Base-by-base conservation (phyloP, 2,888 invertebrate species). In the Sturmia bella region DNA sequence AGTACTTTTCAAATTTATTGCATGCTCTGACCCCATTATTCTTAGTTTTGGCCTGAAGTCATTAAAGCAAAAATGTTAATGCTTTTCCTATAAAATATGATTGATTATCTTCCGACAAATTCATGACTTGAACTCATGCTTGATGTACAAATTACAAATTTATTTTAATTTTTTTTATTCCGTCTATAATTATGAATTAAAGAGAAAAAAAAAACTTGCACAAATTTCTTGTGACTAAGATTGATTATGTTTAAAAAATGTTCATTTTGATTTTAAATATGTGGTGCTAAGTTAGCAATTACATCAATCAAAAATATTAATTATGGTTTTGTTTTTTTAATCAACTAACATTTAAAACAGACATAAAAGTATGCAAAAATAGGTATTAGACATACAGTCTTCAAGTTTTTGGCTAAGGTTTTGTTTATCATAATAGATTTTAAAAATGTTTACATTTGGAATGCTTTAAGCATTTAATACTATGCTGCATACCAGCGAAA, bases 181-280 rank as follows among this genome's bases (percentile, higher is more conserved):
- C n/a, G 12, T 19, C 37, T 5, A 39, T 27, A 50, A 48, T 64
- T n/a, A n/a, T n/a, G n/a, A n/a, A n/a, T n/a, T n/a, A n/a, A n/a
- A n/a, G n/a, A n/a, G n/a, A n/a, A 43, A 57, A 63, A 68, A 50
- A 73, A 61, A 57, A 50, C 24, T 6, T 12, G 37, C 52, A 41
- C 63, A 59, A 61, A 43, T 24, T n/a, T n/a, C n/a, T 54, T 63
- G 50, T 77, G 76, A 73, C 76, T 77, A 77, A 72, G 81, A 81
- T 81, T 81, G 76, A 81, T 81, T 80, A 64, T 73, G 72, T 69
- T 59, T 59, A n/a, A n/a, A n/a, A n/a, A n/a, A n/a, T n/a, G n/a
- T n/a, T n/a, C n/a, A n/a, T n/a, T n/a, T n/a, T n/a, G n/a, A n/a
- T n/a, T n/a, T n/a, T 43, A 61, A 57, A 7, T 45, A 50, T 68